Base-by-base conservation (phyloP, 2,888 invertebrate species). In the Smittia sp. region DNA sequence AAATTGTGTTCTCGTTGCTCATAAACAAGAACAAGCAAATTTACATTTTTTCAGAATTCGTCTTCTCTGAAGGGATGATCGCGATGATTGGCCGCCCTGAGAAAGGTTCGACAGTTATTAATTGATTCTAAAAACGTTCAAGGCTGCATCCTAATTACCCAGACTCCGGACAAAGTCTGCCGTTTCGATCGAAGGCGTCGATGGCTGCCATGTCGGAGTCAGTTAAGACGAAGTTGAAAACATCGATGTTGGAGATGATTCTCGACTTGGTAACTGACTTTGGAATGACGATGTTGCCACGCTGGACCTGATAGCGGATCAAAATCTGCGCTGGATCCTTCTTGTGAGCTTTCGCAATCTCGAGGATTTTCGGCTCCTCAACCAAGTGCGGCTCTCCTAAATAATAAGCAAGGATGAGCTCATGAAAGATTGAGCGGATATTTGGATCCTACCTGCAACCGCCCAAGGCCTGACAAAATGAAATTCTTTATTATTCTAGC, bases 401-500 rank as follows among this genome's bases (percentile, higher is more conserved):
- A 6, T 32, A 32, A 6, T 3, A 32, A 32, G 3, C 9, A 32
- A 32, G 9, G 9, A 9, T 32, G 32, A 32, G 9, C 4, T 32
- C 9, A 32, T 32, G 9, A 32, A 32, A n/a, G n/a, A 32, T 32
- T 32, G 9, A 32, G 32, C 32, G 3, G 32, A 3, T 32, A 32
- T 6, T 32, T 32, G 9, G 9, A 6, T 13, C 6, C 3, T 46
- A 46, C 46, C 46, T 2, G 11, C 15, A n/a, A 27, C 67, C 25
- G 67, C 41, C 89, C 90, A 93, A n/a, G 92, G 92, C 75, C 93
- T n/a, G n/a, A n/a, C n/a, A n/a, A n/a, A 85, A 79, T 92, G 92
- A 0, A 39, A 39, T 9, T 9, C 11, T 7, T 9, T 39, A 39
- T 39, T 11, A 39, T 9, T 39, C 7, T n/a, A 39, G 39, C 7